Percentiles rank a stretch among this genome's conserved stretches.
These are phyloP conservation scores for Trachythela sp. DNA, from an alignment of 64 coral and sea anemone species.

Conservation along the genomic window DNA sequence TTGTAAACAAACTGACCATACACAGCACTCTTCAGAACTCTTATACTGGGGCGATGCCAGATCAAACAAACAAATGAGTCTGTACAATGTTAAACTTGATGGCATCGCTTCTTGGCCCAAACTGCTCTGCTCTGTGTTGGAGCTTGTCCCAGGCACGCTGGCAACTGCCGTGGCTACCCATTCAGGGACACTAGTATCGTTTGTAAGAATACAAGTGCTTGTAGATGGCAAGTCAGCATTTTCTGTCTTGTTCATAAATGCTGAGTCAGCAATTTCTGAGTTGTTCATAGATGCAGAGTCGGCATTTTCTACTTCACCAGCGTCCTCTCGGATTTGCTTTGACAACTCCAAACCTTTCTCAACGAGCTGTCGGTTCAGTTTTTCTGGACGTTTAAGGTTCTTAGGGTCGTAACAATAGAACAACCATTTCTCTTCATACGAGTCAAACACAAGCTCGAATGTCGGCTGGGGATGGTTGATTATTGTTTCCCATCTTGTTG, in stretches of 20 bases:
- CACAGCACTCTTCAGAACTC: conserved; percentile 56
- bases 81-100: conserved; percentile 79
- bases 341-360: background rate
- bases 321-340: background rate
- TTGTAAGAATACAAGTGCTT: background rate
- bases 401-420: background rate
- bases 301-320: background rate
- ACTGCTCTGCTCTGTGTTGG: background rate
- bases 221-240: background rate
- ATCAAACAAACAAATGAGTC: conserved; percentile 80
- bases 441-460: conserved; percentile 35
- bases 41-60: conserved; percentile 61
- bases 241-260: background rate
- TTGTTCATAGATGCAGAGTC: background rate
- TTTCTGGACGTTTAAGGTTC: background rate
- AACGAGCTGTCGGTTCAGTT: background rate
- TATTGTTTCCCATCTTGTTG: conserved; percentile 59
- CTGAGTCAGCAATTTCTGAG: too few species aligned
- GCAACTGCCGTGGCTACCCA: background rate
- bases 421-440: conserved; percentile 44
- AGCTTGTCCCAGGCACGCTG: conserved; percentile 14
- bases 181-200: background rate
- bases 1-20: conserved; percentile 62
- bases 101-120: conserved; percentile 65
- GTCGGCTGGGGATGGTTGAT: conserved; percentile 32